These are phyloP conservation scores for Staurois parvus DNA, from an alignment of 2,797 vertebrate genomes.

Conservation along the genomic window DNA sequence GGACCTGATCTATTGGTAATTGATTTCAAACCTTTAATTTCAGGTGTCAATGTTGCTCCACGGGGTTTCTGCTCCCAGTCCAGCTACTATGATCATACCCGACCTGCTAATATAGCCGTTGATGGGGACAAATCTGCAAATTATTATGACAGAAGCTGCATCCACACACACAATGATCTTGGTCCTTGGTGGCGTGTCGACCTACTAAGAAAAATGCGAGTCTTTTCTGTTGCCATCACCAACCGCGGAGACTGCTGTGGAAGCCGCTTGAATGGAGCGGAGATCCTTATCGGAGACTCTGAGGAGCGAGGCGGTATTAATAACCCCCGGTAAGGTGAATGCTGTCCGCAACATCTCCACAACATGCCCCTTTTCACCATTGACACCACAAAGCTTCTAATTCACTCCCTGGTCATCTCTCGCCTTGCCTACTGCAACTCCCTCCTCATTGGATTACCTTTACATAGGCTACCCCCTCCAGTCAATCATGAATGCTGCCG, in stretches of 20 bases:
- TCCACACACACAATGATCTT: neutral
- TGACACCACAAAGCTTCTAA: too few relatives aligned
- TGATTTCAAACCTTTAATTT: too few relatives aligned
- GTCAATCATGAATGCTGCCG: too few relatives aligned
- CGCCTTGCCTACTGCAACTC: too few relatives aligned
- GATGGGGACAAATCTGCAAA: neutral
- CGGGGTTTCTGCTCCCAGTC: neutral
- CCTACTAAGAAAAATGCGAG: neutral
- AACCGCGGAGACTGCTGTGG: slow-evolving; percentile 15
- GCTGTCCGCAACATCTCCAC: too few relatives aligned
- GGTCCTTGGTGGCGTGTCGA: slow-evolving; percentile 13
- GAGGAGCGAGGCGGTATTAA: neutral
- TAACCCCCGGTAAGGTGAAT: neutral
- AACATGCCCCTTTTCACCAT: too few relatives aligned
- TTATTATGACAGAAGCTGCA: neutral
- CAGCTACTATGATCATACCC: neutral
- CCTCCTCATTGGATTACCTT: too few relatives aligned
- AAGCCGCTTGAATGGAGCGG: neutral
- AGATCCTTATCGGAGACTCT: slow-evolving; percentile 12
- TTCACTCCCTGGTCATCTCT: too few relatives aligned
- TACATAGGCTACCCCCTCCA: too few relatives aligned
- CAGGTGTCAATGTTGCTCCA: neutral
- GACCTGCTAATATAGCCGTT: neutral
- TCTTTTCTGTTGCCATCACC: slow-evolving; percentile 6
- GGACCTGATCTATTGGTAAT: too few relatives aligned